These are phyloP conservation scores for Hemibagrus wyckioides DNA, from an alignment of 2,113 vertebrate genomes.

Conservation along the genomic window DNA sequence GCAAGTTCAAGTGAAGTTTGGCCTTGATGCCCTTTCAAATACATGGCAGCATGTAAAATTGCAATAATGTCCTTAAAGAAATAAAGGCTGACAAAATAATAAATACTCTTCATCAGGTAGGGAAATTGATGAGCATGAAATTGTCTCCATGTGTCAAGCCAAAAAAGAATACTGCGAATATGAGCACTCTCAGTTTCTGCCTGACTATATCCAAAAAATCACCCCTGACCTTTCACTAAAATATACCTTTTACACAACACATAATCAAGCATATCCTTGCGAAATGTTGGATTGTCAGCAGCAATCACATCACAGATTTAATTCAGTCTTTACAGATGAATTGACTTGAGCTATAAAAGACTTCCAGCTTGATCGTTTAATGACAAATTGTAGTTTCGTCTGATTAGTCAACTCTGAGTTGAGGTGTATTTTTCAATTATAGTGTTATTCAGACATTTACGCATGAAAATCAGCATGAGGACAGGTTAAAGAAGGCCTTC, in stretches of 20 bases:
- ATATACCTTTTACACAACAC: slow-evolving; percentile 34
- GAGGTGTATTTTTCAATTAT: background rate
- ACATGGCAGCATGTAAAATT: background rate
- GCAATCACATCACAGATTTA: slow-evolving; percentile 27
- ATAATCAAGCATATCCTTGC: background rate
- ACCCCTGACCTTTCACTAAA: slow-evolving; percentile 40
- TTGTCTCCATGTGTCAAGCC: background rate
- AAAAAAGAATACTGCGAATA: slow-evolving; percentile 14
- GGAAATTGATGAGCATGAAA: background rate
- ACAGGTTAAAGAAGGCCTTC: background rate
- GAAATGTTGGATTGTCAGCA: slow-evolving; percentile 24
- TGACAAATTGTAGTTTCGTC: background rate
- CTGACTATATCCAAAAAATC: slow-evolving; percentile 29
- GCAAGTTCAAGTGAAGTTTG: background rate
- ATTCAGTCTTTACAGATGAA: slow-evolving; percentile 36
- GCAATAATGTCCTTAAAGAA: background rate
- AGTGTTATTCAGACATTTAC: background rate
- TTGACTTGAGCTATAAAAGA: slow-evolving; percentile 6
- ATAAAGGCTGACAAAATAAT: background rate
- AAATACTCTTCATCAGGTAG: background rate
- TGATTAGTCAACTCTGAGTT: background rate
- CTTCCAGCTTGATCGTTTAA: background rate
- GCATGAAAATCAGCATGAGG: background rate
- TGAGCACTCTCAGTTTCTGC: background rate
- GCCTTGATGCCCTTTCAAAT: background rate